These are phyloP conservation scores for Trididemnum miniatum DNA, from an alignment of 23 tunicate species.

Conservation along the genomic window DNA sequence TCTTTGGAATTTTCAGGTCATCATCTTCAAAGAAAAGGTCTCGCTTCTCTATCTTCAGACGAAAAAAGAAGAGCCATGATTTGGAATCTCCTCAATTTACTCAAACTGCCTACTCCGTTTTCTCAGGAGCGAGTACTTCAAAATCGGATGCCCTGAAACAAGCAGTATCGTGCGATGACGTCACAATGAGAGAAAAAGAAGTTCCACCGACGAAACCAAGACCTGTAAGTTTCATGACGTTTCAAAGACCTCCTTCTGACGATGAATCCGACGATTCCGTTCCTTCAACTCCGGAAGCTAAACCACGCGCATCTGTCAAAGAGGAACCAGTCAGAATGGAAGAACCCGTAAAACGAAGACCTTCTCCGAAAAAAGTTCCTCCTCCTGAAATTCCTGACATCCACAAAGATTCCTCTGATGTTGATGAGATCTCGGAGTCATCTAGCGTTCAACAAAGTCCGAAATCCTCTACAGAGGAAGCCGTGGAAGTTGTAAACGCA, in stretches of 20 bases:
- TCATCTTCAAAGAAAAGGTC: neutral
- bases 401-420: neutral
- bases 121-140: too few relatives aligned
- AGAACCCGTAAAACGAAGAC: neutral
- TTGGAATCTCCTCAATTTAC: neutral
- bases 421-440: neutral
- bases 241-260: constrained; percentile 30
- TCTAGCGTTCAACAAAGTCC: neutral
- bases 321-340: neutral
- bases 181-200: constrained; percentile 14
- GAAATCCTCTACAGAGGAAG: neutral
- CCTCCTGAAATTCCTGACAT: neutral
- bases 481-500: neutral
- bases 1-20: constrained; percentile 11
- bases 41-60: constrained; percentile 44
- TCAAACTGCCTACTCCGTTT: neutral
- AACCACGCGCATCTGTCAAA: neutral
- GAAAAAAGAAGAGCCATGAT: constrained; percentile 48
- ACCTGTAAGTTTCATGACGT: constrained; percentile 82
- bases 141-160: neutral
- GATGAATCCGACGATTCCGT: neutral
- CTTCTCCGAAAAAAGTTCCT: neutral
- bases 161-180: constrained; percentile 29
- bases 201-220: constrained; percentile 23
- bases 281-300: neutral